Evolutionary conservation across 2,797 vertebrate species (phyloP).

Genomic region (Yasuhikotakia modesta): DNA sequence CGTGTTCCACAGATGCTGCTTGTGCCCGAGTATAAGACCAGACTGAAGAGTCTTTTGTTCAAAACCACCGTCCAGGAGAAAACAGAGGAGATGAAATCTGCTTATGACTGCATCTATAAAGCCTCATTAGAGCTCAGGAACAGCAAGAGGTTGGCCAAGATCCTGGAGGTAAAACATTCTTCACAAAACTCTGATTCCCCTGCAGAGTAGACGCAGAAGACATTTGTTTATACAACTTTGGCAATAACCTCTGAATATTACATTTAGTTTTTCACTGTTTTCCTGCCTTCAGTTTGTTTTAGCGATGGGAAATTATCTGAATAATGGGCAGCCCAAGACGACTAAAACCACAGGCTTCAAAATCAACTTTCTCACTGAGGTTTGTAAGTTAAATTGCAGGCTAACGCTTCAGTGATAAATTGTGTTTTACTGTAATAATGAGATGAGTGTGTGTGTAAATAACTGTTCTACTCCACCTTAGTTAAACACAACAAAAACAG

Average conservation of each 20-base stretch:
- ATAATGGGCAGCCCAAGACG: constrained; percentile 93
- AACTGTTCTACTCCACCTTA: constrained; percentile 60
- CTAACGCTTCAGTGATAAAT: neutral
- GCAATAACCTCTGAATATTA: neutral
- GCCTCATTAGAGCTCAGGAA: constrained; percentile 92
- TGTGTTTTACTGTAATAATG: neutral
- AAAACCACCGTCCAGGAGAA: constrained; percentile 94
- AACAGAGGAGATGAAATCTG: constrained; percentile 91
- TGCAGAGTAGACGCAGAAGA: too few species aligned
- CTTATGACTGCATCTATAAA: constrained; percentile 90
- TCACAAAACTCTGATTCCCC: neutral
- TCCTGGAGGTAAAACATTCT: constrained; percentile 84
- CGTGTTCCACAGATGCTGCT: constrained; percentile 84
- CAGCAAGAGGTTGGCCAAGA: constrained; percentile 97
- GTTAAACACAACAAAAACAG: constrained; percentile 97
- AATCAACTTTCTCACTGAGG: constrained; percentile 98
- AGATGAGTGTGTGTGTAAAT: constrained; percentile 13
- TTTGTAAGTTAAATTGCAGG: constrained; percentile 58
- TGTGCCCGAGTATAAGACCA: constrained; percentile 93
- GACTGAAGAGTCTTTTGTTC: constrained; percentile 92
- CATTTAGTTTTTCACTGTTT: neutral
- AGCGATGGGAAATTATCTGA: constrained; percentile 98
- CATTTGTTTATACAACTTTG: neutral
- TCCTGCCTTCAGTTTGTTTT: constrained; percentile 86
- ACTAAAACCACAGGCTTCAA: constrained; percentile 94